phyloP scores from a whole-genome alignment of 1,140 invertebrate species.

The Atta cephalotes region DNA sequence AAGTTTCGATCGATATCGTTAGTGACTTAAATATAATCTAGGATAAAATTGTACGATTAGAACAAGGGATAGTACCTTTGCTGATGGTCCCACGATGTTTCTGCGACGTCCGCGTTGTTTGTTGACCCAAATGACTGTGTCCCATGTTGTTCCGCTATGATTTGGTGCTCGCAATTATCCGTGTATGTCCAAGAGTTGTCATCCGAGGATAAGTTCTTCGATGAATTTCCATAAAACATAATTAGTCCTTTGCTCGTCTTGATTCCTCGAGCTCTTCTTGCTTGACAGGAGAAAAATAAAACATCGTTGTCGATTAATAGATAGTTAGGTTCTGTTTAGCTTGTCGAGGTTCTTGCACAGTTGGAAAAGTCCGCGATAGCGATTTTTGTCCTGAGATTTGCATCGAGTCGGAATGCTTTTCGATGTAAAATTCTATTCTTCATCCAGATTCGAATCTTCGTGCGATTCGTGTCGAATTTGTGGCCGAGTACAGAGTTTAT shows the following conservation, averaged over 20 bases:
- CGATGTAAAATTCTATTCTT: slow-evolving; percentile 5
- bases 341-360: slow-evolving; percentile 46
- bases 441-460: slow-evolving; percentile 29
- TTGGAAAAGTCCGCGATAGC: slow-evolving; percentile 28
- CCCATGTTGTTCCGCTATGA: slow-evolving; percentile 26
- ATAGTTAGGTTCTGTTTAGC: slow-evolving; percentile 16
- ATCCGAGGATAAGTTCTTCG: background rate
- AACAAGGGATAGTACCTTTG: slow-evolving; percentile 53
- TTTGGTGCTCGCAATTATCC: slow-evolving; percentile 16
- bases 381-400: slow-evolving; percentile 31
- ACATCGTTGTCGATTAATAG: slow-evolving; percentile 21
- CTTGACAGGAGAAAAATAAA: slow-evolving; percentile 19
- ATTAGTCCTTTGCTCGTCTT: background rate
- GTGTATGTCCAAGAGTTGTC: background rate
- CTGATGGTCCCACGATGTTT: slow-evolving; percentile 53
- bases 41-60: slow-evolving; percentile 14
- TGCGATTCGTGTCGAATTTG: slow-evolving; percentile 15
- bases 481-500: background rate
- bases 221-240: slow-evolving; percentile 3
- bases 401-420: slow-evolving; percentile 9
- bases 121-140: slow-evolving; percentile 20
- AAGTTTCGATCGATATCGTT: background rate
- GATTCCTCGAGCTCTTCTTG: slow-evolving; percentile 30
- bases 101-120: slow-evolving; percentile 23
- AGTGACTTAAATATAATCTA: slow-evolving; percentile 34